phyloP scores from a whole-genome alignment of 2,797 vertebrate species.

The Melanotaenia boesemani region DNA sequence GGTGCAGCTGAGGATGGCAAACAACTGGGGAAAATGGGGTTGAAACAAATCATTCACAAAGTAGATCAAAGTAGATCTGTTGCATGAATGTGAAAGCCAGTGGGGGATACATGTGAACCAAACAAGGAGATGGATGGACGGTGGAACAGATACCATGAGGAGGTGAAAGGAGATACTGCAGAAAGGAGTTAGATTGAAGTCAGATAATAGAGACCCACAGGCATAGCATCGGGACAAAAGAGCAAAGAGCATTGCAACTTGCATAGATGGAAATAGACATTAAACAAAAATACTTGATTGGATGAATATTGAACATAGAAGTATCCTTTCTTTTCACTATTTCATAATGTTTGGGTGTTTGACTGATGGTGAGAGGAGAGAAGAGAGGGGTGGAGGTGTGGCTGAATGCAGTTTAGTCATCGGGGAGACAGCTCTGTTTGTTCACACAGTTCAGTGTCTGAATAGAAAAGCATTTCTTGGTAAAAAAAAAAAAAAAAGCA shows the following conservation, averaged over 20 bases:
- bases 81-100: neutral
- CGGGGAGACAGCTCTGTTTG: slow-evolving; percentile 55
- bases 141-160: slow-evolving; percentile 23
- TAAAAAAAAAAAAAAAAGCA: slow-evolving; percentile 24
- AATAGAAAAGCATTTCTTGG: slow-evolving; percentile 48
- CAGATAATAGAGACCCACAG: slow-evolving; percentile 19
- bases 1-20: slow-evolving; percentile 54
- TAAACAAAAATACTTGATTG: neutral
- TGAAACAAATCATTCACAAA: slow-evolving; percentile 8
- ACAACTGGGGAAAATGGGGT: neutral
- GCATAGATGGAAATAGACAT: slow-evolving; percentile 6
- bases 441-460: slow-evolving; percentile 47
- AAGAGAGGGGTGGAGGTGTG: slow-evolving; percentile 53
- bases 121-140: neutral
- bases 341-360: slow-evolving; percentile 3
- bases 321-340: neutral
- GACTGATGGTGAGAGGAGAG: slow-evolving; percentile 10
- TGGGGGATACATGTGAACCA: neutral
- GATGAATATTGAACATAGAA: neutral
- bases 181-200: slow-evolving; percentile 26
- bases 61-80: neutral
- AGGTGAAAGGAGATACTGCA: neutral
- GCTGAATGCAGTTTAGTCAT: slow-evolving; percentile 64
- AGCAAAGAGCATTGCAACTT: slow-evolving; percentile 2
- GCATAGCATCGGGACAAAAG: slow-evolving; percentile 3